Percentiles rank a stretch among this genome's conserved stretches.
phyloP scores from a whole-genome alignment of 1,140 invertebrate species.

The Caenorhabditis elegans region DNA sequence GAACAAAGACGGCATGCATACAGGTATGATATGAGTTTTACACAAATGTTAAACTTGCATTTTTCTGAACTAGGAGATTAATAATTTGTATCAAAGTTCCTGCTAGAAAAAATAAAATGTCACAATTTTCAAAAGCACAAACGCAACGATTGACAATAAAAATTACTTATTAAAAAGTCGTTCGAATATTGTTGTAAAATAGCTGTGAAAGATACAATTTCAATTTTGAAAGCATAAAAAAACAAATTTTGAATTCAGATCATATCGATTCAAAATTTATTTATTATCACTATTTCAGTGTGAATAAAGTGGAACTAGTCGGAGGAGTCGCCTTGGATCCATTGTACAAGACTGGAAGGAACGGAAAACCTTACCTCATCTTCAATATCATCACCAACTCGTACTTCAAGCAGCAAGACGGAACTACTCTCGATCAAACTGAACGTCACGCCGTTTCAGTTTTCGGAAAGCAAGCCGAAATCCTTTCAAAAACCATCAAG shows the following conservation, averaged over 20 bases:
- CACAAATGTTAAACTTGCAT: background rate
- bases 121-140: no score
- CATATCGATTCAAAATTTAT: no score
- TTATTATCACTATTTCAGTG: background rate
- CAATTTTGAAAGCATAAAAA: no score
- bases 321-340: constrained; percentile 44
- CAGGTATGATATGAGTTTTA: background rate
- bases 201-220: no score
- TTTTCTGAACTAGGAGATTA: no score
- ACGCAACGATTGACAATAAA: no score
- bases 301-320: constrained; percentile 45
- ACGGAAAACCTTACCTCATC: constrained; percentile 32
- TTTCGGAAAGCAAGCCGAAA: constrained; percentile 34
- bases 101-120: no score
- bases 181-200: no score
- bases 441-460: constrained; percentile 36
- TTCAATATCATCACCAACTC: constrained; percentile 48
- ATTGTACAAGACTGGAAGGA: background rate
- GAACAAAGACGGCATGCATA: constrained; percentile 1
- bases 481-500: background rate
- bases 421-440: background rate
- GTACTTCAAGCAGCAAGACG: background rate
- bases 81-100: no score
- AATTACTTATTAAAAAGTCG: no score
- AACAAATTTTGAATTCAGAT: no score